A percentile compares a stretch with the other conserved stretches of the same genome.
These are phyloP conservation scores for Acanthiza pusilla DNA, from an alignment of 2,797 vertebrate genomes.

Conservation along the genomic window DNA sequence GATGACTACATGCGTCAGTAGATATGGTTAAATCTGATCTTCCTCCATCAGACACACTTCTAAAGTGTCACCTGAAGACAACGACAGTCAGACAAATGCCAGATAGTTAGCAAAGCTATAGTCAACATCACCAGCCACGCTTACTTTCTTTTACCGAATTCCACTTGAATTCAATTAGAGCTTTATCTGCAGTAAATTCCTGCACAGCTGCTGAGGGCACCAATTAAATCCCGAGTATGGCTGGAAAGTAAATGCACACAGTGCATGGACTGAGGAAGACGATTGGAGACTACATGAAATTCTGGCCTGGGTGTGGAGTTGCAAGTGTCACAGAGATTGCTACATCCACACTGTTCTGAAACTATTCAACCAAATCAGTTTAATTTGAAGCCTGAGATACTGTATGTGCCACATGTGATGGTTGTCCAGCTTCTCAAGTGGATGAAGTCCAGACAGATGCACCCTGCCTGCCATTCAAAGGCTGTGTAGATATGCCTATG, in stretches of 20 bases:
- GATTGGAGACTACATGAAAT: not conserved
- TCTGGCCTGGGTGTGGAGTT: not conserved
- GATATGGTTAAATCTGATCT: not conserved
- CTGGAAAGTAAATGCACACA: not conserved
- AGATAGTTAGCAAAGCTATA: not conserved
- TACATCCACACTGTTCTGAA: not conserved
- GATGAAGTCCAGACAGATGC: not conserved
- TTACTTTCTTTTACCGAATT: not conserved
- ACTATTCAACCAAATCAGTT: no score
- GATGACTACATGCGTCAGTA: not conserved
- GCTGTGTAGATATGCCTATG: not conserved
- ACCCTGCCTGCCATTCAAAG: not conserved
- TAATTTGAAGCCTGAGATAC: not conserved
- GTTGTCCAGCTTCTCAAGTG: not conserved
- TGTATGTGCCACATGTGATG: not conserved
- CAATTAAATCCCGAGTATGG: not conserved
- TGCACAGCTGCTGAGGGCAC: not conserved
- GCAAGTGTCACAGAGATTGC: not conserved
- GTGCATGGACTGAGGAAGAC: not conserved
- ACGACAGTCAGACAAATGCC: not conserved
- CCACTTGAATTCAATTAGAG: not conserved
- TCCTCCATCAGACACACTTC: not conserved
- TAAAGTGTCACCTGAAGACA: not conserved
- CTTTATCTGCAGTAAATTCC: not conserved
- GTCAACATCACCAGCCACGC: rapidly evolving